phyloP scores from a whole-genome alignment of 2,888 invertebrate genomes.

The Brachycybe producta region DNA sequence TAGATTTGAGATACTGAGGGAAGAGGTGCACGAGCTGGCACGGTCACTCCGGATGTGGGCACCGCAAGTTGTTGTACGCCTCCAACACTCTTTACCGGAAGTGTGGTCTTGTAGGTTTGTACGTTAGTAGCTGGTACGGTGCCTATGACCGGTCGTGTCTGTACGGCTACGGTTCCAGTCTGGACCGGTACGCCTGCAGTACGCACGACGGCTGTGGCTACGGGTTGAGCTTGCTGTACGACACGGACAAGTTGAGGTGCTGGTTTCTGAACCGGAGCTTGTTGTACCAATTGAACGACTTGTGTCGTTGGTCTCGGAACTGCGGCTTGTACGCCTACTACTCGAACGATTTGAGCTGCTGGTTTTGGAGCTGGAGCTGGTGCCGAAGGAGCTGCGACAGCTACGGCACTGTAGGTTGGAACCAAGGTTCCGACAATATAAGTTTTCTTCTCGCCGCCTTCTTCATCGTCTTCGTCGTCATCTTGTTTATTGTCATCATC shows the following conservation, averaged over 20 bases:
- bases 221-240: no score
- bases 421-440: not conserved
- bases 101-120: constrained; percentile 1
- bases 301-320: not conserved
- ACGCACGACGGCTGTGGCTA: no score
- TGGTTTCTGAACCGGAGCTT: not conserved
- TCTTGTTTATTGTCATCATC: not conserved
- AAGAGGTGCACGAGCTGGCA: no score
- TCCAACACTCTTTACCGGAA: constrained; percentile 1
- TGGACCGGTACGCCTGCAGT: no score
- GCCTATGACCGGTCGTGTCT: no score
- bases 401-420: not conserved
- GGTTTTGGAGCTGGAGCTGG: not conserved
- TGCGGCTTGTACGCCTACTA: not conserved
- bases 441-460: not conserved
- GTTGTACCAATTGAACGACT: not conserved
- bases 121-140: constrained; percentile 3
- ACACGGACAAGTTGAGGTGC: no score
- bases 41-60: not conserved
- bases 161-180: no score
- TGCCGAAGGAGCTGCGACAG: not conserved
- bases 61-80: no score
- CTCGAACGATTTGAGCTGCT: no score
- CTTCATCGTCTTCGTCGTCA: not conserved
- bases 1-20: no score